Conservation (phyloP, 2,888 invertebrate species). For the Xylota segnis region DNA sequence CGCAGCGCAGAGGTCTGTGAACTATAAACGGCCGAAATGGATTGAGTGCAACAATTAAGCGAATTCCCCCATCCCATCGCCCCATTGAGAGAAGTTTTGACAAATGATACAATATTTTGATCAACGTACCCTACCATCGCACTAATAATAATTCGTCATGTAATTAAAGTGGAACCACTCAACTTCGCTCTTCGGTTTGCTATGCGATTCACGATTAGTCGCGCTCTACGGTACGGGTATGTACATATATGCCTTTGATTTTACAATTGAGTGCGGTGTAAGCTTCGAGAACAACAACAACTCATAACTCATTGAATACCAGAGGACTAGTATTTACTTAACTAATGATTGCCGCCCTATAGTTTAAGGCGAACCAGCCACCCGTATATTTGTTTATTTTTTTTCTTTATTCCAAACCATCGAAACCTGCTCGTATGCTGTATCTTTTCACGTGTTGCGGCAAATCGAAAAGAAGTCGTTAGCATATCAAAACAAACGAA, state of each 20-base stretch:
- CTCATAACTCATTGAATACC: neutral
- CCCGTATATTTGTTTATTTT: constrained; percentile 24
- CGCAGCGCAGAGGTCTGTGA: neutral
- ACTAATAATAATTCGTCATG: constrained; percentile 15
- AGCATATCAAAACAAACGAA: constrained; percentile 19
- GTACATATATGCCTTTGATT: neutral
- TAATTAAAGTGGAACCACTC: constrained; percentile 6
- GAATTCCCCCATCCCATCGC: neutral
- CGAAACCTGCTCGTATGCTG: neutral
- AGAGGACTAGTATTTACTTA: neutral
- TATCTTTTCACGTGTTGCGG: neutral
- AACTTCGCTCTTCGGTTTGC: neutral
- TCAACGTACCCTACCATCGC: neutral
- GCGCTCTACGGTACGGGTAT: neutral
- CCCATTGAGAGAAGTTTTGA: neutral
- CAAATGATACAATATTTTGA: constrained; percentile 7
- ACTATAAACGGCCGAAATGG: neutral
- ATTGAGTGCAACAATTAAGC: constrained; percentile 2
- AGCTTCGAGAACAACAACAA: neutral
- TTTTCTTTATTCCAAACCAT: too few relatives aligned
- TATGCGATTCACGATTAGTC: constrained; percentile 8
- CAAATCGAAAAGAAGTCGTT: neutral
- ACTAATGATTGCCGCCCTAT: constrained; percentile 27
- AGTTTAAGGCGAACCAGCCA: neutral
- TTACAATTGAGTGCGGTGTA: neutral